Percentiles rank a stretch among this genome's conserved stretches.
Evolutionary conservation across 2,113 vertebrate species (phyloP).

Genomic region (Peromyscus californicus): DNA sequence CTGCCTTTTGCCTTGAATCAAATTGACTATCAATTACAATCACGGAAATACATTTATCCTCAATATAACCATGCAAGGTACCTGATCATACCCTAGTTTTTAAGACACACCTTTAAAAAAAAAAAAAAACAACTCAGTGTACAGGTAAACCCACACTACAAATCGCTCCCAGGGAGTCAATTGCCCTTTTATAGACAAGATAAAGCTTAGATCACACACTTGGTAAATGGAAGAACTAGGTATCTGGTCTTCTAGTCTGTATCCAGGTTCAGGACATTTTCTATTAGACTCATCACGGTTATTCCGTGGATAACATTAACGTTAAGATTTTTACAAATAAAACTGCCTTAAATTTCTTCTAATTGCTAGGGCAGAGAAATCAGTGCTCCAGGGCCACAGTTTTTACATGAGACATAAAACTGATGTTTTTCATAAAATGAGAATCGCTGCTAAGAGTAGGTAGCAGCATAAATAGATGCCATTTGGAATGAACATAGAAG

Average conservation of each 20-base stretch:
- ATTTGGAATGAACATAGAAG: conserved; percentile 9
- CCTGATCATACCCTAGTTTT: background rate
- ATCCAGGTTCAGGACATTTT: background rate
- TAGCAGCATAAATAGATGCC: background rate
- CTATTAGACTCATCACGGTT: background rate
- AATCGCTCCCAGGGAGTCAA: background rate
- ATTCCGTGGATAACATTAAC: background rate
- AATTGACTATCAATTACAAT: background rate
- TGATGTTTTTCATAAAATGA: conserved; percentile 41
- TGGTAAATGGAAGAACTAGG: background rate
- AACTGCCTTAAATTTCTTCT: conserved; percentile 30
- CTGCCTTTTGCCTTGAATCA: conserved; percentile 22
- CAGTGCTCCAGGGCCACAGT: background rate
- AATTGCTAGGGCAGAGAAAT: background rate
- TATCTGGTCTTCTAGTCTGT: background rate
- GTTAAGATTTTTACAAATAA: conserved; percentile 6
- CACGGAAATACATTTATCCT: background rate
- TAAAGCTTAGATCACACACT: background rate
- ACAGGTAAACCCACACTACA: background rate
- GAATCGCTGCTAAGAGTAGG: conserved; percentile 17
- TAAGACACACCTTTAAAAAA: background rate
- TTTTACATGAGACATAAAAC: conserved; percentile 46
- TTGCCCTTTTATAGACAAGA: background rate
- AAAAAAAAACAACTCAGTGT: too few relatives aligned
- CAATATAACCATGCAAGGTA: background rate